phyloP scores from a whole-genome alignment of 2,888 invertebrate species.

The Nudaria mundana region DNA sequence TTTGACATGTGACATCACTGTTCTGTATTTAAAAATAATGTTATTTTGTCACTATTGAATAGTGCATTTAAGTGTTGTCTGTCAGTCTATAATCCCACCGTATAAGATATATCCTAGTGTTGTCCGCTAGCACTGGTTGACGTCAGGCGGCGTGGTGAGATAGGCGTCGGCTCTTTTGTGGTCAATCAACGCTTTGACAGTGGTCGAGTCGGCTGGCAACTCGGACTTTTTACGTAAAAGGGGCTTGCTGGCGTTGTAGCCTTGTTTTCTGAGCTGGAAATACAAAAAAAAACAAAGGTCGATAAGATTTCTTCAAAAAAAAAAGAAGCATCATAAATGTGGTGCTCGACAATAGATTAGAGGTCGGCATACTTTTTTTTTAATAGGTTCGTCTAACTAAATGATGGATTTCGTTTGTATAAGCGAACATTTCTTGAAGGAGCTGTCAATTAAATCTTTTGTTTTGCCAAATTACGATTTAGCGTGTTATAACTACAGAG shows the following conservation, averaged over 20 bases:
- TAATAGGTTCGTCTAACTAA: too few relatives aligned
- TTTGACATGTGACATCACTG: neutral
- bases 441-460: too few relatives aligned
- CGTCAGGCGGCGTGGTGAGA: constrained; percentile 92
- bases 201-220: constrained; percentile 95
- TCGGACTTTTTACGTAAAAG: constrained; percentile 97
- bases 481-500: too few relatives aligned
- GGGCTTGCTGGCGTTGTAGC: constrained; percentile 89
- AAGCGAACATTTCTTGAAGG: too few relatives aligned
- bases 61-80: neutral
- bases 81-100: constrained; percentile 8
- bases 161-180: constrained; percentile 96
- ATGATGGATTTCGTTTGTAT: too few relatives aligned
- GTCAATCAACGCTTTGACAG: constrained; percentile 94
- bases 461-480: too few relatives aligned
- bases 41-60: neutral
- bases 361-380: too few relatives aligned
- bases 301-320: too few relatives aligned
- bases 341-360: too few relatives aligned
- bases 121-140: constrained; percentile 89
- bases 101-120: neutral
- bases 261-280: constrained; percentile 80
- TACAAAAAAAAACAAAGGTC: too few relatives aligned
- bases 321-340: too few relatives aligned
- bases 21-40: neutral